Percentiles rank a stretch among this genome's conserved stretches.
Evolutionary conservation across 1,140 invertebrate species (phyloP).

Genomic region (Heliothis subflexa): DNA sequence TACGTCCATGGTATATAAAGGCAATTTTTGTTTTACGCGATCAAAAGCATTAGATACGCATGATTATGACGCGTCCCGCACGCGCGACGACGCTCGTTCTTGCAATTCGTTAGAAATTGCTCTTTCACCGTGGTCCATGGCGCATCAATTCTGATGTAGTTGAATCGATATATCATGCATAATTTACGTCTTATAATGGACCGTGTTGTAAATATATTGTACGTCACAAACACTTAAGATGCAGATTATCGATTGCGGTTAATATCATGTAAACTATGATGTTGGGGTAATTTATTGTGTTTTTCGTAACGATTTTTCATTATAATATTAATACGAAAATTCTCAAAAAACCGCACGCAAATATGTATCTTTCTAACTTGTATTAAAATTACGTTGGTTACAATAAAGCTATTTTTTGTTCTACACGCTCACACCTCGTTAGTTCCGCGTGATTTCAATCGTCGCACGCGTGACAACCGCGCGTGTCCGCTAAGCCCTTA

Average conservation of each 20-base stretch:
- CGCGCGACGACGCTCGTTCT: conserved; percentile 26
- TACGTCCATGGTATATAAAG: conserved; percentile 8
- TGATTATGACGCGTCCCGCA: conserved; percentile 16
- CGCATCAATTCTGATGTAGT: conserved; percentile 24
- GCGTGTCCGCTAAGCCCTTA: background rate
- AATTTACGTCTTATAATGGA: conserved; percentile 1
- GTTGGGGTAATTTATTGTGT: background rate
- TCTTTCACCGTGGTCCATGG: conserved; percentile 26
- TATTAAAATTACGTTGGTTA: background rate
- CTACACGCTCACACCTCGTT: conserved; percentile 1
- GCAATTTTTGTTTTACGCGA: conserved; percentile 32
- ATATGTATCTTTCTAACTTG: too few species aligned
- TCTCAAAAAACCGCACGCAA: too few species aligned
- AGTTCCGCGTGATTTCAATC: conserved; percentile 22
- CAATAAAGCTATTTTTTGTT: conserved; percentile 16
- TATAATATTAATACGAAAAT: too few species aligned
- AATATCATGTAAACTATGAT: background rate
- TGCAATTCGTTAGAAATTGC: conserved; percentile 34
- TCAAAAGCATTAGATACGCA: conserved; percentile 18
- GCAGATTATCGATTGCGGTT: background rate
- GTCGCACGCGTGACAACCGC: conserved; percentile 18
- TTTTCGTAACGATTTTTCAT: too few species aligned
- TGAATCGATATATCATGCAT: conserved; percentile 31
- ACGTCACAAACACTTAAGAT: background rate
- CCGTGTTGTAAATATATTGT: background rate